These are phyloP conservation scores for Mya arenaria DNA, from an alignment of 1,140 invertebrate species.

Conservation along the genomic window DNA sequence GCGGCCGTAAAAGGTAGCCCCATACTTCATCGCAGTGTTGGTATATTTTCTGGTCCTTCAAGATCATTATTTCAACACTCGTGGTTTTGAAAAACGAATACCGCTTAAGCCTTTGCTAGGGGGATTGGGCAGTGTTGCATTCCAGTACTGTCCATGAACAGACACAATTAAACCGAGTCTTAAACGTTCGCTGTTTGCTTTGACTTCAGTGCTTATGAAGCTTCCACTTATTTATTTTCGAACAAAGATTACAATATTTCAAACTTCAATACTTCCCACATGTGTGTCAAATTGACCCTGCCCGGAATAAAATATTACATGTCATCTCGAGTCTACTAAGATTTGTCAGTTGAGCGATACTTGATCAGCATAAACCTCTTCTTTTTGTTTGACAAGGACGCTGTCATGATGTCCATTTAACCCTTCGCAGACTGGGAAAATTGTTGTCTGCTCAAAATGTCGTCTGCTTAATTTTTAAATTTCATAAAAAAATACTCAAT, in stretches of 20 bases:
- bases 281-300: no score
- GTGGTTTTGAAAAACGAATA: background rate
- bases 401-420: background rate
- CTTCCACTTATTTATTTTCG: no score
- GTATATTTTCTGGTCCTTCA: slow-evolving; percentile 1
- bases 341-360: no score
- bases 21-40: slow-evolving; percentile 5
- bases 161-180: slow-evolving; percentile 12
- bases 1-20: slow-evolving; percentile 1
- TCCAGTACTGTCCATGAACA: background rate
- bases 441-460: background rate
- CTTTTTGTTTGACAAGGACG: no score
- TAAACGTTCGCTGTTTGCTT: no score
- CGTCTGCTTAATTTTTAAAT: background rate
- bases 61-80: no score
- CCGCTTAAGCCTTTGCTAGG: slow-evolving; percentile 5
- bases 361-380: no score
- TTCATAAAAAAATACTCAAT: background rate
- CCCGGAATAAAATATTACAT: no score
- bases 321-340: no score
- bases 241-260: no score
- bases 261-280: no score
- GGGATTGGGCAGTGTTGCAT: background rate
- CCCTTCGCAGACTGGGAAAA: background rate
- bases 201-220: no score